Evolutionary conservation across 2,113 vertebrate genomes (phyloP).

Genomic region (Hemicordylus capensis): DNA sequence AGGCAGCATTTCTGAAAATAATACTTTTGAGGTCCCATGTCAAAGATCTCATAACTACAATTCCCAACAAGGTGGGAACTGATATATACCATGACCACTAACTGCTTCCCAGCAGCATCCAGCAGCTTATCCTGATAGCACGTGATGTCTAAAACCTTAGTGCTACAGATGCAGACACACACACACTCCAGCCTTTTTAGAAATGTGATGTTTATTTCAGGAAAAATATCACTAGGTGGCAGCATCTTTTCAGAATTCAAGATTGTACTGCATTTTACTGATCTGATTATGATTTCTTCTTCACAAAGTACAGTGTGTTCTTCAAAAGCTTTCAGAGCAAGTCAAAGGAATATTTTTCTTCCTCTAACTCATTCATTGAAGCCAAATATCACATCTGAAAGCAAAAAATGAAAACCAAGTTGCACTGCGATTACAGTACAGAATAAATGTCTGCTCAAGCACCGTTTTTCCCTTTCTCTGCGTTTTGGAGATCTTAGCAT

Average conservation of each 20-base stretch:
- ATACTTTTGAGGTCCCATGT: too few species aligned
- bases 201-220: background rate
- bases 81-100: too few species aligned
- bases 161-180: background rate
- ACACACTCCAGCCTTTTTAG: background rate
- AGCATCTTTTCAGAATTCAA: constrained; percentile 68
- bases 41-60: too few species aligned
- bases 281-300: background rate
- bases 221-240: constrained; percentile 71
- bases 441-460: background rate
- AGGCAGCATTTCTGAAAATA: too few species aligned
- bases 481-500: background rate
- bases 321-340: background rate
- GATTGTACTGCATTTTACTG: background rate
- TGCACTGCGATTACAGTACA: background rate
- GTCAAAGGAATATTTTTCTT: constrained; percentile 5
- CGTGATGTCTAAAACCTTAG: background rate
- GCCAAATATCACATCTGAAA: background rate
- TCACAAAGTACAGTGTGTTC: background rate
- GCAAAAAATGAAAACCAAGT: background rate
- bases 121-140: background rate
- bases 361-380: background rate
- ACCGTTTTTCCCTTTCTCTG: background rate
- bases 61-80: too few species aligned
- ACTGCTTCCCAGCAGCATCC: too few species aligned